Conservation (phyloP, 2,797 vertebrate species). For the Eulemur rubriventer region DNA sequence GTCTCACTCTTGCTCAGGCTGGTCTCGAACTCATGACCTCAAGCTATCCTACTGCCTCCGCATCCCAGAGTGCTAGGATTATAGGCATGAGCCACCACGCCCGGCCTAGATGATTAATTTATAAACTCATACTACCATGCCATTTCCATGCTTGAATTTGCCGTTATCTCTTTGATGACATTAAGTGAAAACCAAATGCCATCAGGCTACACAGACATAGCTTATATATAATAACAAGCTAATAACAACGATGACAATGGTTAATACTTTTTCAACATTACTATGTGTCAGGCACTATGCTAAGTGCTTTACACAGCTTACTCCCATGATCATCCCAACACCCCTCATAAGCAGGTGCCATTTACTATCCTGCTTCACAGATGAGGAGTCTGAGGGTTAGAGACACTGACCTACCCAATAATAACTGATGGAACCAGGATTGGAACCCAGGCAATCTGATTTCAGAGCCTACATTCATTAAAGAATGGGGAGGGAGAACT, state of each 20-base stretch:
- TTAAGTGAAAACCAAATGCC: slow-evolving; percentile 6
- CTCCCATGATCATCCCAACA: neutral
- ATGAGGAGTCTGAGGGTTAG: neutral
- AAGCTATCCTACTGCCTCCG: too few relatives aligned
- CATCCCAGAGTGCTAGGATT: too few relatives aligned
- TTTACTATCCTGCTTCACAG: neutral
- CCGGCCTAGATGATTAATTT: neutral
- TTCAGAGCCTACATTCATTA: neutral
- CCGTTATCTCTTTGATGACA: neutral
- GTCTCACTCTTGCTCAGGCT: too few relatives aligned
- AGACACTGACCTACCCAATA: neutral
- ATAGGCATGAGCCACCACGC: too few relatives aligned
- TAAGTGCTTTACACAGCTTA: neutral
- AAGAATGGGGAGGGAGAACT: neutral
- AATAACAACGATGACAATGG: neutral
- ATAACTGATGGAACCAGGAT: neutral
- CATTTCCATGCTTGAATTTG: neutral
- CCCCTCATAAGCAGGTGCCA: neutral
- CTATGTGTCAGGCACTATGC: neutral
- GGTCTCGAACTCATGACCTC: too few relatives aligned
- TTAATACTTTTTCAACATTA: neutral
- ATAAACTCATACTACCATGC: neutral
- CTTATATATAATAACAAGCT: neutral
- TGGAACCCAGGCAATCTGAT: neutral
- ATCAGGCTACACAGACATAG: neutral